A percentile compares a stretch with the other conserved stretches of the same genome.
Conservation (phyloP, 2,888 invertebrate genomes). For the Epicampocera succincta region DNA sequence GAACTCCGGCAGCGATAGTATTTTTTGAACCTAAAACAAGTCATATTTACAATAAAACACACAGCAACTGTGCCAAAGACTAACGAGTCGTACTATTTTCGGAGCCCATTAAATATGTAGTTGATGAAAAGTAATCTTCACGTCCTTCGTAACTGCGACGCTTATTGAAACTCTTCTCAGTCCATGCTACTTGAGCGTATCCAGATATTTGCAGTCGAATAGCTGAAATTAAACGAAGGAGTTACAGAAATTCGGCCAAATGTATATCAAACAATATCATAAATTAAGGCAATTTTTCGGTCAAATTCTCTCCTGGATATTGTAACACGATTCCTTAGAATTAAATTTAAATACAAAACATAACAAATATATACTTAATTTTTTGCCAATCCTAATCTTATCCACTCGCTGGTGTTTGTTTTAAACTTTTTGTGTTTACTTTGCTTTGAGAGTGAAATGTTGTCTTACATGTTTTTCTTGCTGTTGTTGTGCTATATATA, state of each 20-base stretch:
- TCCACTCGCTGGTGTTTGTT: slow-evolving; percentile 4
- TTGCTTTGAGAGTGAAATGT: slow-evolving; percentile 4
- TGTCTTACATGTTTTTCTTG: neutral
- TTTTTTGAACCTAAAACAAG: slow-evolving; percentile 64
- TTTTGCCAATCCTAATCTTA: slow-evolving; percentile 21
- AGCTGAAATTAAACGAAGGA: slow-evolving; percentile 40
- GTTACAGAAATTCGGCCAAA: too few relatives aligned
- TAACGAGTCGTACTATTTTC: slow-evolving; percentile 79
- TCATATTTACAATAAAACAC: too few relatives aligned
- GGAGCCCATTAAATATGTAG: slow-evolving; percentile 82
- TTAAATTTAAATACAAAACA: too few relatives aligned
- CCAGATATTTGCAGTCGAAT: slow-evolving; percentile 76
- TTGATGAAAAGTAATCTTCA: slow-evolving; percentile 82
- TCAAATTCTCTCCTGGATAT: too few relatives aligned
- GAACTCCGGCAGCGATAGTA: slow-evolving; percentile 79
- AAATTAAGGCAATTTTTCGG: too few relatives aligned
- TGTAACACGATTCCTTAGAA: too few relatives aligned
- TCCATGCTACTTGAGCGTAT: slow-evolving; percentile 76
- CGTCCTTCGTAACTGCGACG: slow-evolving; percentile 72
- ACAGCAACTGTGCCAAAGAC: neutral
- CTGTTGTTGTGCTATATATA: too few relatives aligned
- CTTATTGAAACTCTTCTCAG: slow-evolving; percentile 66
- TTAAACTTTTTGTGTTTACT: neutral
- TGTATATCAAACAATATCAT: too few relatives aligned
- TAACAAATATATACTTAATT: too few relatives aligned